Evolutionary conservation across 2,797 vertebrate genomes (phyloP), one percentile per base, ranked within the genome.

Genomic region (Silurus lanzhouensis): DNA sequence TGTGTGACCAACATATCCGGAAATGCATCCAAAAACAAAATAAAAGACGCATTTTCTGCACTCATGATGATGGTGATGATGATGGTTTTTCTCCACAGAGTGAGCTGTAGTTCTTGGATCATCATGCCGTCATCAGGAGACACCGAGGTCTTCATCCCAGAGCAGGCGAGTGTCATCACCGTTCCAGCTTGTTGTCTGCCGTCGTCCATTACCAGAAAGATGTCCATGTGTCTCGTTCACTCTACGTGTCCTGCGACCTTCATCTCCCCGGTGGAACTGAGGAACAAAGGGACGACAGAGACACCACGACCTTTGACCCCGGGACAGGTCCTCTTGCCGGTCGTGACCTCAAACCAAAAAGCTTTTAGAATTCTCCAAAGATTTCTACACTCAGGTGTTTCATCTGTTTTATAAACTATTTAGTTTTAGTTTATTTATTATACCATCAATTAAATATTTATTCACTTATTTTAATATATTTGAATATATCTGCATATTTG

Each of bases 221-320:
- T 81, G 7, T 25, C 44, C 0, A 8, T 6, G 14, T 27, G 79
- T 27, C 44, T 63, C 12, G 38, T 25, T 52, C 20, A 10, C n/a
- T 48, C 78, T 8, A n/a, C 48, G 22, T 22, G 7, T 3, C 79
- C 63, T 22, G 79, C 63, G 0, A 52, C 46, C 0, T 52, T 81
- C 46, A 81, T 81, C 61, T 66, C 63, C 19, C 79, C 79, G 3
- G 60, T 81, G 14, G 63, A 67, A 44, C 44, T 81, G 63, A 81
- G 79, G 63, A 15, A 48, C 1, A 81, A 48, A 52, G 79, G 22
- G 6, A 66, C 22, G 1, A 12, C 20, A 1, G 6, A 0, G 22
- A 67, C 14, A 19, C 7, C 79, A 10, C 44, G 6, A 66, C 63
- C 46, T 66, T 27, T 81, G 46, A 52, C 79, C 44, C 46, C 79